These are phyloP conservation scores for Eclectus roratus DNA, from an alignment of 2,113 vertebrate genomes.

Conservation along the genomic window DNA sequence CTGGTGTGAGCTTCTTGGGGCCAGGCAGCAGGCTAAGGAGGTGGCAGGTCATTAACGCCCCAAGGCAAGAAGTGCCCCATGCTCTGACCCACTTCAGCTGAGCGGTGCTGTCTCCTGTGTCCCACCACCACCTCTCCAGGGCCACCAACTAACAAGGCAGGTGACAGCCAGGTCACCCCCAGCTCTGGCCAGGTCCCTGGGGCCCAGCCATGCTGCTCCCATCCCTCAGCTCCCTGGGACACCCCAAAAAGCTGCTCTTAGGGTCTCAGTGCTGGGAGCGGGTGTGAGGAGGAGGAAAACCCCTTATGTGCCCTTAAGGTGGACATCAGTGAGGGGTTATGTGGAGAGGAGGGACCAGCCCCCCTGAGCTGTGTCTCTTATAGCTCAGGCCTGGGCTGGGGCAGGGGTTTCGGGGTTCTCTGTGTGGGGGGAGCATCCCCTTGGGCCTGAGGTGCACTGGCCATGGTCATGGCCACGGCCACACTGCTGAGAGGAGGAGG, in stretches of 20 bases:
- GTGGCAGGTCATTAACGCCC: background rate
- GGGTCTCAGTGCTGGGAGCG: fast-evolving
- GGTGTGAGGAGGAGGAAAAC: background rate
- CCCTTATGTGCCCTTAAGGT: background rate
- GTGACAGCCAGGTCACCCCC: background rate
- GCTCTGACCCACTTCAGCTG: no score
- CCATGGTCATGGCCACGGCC: background rate
- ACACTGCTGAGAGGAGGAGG: background rate
- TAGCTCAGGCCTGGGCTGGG: background rate
- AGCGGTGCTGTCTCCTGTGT: fast-evolving
- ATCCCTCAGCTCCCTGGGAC: background rate
- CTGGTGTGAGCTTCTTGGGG: background rate
- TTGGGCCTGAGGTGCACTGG: fast-evolving
- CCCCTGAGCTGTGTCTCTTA: background rate
- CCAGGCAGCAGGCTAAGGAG: background rate
- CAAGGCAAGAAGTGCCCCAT: fast-evolving
- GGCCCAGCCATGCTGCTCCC: background rate
- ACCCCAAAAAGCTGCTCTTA: background rate
- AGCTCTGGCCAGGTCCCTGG: fast-evolving
- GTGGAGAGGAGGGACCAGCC: fast-evolving
- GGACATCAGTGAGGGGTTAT: fast-evolving
- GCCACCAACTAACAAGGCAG: fast-evolving
- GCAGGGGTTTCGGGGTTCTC: background rate
- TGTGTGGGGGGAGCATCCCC: no score
- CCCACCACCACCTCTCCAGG: background rate